Evolutionary conservation across 2,113 vertebrate species (phyloP), one percentile per base, ranked within the genome.

Genomic region (Aleadryas rufinucha): DNA sequence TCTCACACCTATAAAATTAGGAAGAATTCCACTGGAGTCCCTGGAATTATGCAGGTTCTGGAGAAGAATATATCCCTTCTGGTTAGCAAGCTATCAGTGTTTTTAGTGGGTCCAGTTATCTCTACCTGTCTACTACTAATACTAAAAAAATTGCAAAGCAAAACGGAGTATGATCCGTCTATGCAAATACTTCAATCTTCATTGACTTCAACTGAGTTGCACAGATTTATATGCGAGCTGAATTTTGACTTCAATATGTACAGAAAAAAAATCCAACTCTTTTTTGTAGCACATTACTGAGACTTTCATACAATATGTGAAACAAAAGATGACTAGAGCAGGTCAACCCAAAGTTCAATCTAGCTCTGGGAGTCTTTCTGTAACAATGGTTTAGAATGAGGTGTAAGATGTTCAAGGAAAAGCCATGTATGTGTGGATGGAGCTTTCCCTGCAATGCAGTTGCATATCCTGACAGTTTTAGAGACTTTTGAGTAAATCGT

Each of bases 1-100:
- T 91, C 66, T 95, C 91, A 89, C 60, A 95, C 88, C 90, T 93
- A 88, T 56, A 70, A 97, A 91, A 94, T 13, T 44, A 31, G 22
- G 16, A 88, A 84, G 64, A 92, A 92, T 96, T 96, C 88, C 71
- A 64, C 68, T 60, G 56, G 47, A 72, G 27, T 90, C 56, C 54
- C 30, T 70, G 57, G 57, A 89, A 59, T 85, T 82, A 63, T 30
- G 21, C 27, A 68, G 31, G 49, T 33, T 57, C n/a, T 72, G n/a
- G 41, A 76, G 65, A 78, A 89, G 65, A 89, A 79, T 91, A 95
- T 28, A 27, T 33, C 15, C 7, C 3, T 76, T 61, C 47, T 63
- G 37, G 33, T 45, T 89, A 72, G 76, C 42, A 80, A 72, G 37
- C 6, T 85, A 31, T 31, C 41, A 50, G 13, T 64, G 39, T 63